Conservation (phyloP, 2,797 vertebrate species). For the Meda fulgida region DNA sequence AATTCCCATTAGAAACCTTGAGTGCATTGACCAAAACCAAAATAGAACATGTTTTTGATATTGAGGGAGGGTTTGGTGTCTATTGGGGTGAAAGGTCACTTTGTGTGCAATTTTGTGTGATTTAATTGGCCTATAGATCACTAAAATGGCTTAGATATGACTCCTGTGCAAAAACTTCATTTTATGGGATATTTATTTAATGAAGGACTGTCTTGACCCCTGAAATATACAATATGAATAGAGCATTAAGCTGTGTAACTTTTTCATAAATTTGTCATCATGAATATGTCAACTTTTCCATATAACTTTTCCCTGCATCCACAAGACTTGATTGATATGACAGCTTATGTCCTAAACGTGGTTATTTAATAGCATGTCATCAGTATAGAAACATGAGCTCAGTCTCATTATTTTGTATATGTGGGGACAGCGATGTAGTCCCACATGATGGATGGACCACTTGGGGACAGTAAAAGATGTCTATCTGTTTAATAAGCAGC, state of each 20-base stretch:
- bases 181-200: neutral
- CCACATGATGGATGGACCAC: constrained; percentile 33
- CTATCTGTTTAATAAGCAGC: constrained; percentile 36
- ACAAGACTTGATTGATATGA: constrained; percentile 34
- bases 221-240: neutral
- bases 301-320: neutral
- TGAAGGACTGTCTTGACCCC: neutral
- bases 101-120: neutral
- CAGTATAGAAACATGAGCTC: constrained; percentile 40
- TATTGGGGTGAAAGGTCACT: constrained; percentile 9
- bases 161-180: neutral
- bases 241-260: neutral
- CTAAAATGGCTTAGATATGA: neutral
- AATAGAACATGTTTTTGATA: neutral
- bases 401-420: constrained; percentile 33
- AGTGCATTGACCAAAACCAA: constrained; percentile 10
- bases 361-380: constrained; percentile 38
- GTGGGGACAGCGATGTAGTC: neutral
- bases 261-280: constrained; percentile 33
- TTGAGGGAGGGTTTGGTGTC: constrained; percentile 6
- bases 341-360: neutral
- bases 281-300: neutral
- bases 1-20: constrained; percentile 52
- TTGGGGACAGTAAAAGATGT: constrained; percentile 22
- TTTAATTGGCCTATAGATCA: neutral